phyloP scores from a whole-genome alignment of 2,888 invertebrate genomes.

The Chydorus sphaericus region DNA sequence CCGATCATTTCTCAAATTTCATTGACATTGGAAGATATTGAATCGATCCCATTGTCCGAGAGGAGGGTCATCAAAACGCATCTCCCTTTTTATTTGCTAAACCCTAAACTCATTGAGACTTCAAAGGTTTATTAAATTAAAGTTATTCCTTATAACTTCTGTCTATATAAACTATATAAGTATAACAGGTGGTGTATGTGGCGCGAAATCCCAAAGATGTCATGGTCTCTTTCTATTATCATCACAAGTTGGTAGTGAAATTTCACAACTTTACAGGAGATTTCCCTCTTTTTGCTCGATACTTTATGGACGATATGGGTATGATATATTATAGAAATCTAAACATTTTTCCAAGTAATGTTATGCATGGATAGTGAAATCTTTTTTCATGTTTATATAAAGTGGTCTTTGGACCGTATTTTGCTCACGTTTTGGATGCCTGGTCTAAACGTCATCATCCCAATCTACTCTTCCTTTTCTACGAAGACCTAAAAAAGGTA shows the following conservation, averaged over 20 bases:
- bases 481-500: constrained; percentile 63
- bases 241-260: constrained; percentile 7
- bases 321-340: neutral
- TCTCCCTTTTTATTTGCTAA: constrained; percentile 24
- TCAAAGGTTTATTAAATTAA: constrained; percentile 49
- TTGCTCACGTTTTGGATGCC: constrained; percentile 62
- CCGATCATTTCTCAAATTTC: neutral
- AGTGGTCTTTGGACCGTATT: constrained; percentile 60
- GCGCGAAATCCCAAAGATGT: constrained; percentile 16
- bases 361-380: neutral
- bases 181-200: constrained; percentile 7
- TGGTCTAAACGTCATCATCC: constrained; percentile 47
- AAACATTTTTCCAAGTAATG: no score
- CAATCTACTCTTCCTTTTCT: constrained; percentile 60
- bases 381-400: no score
- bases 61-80: constrained; percentile 25
- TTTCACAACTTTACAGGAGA: neutral
- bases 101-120: constrained; percentile 16
- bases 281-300: neutral
- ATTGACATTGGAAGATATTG: neutral
- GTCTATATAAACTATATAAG: no score
- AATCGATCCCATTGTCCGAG: constrained; percentile 15
- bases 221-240: constrained; percentile 15
- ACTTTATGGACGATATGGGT: constrained; percentile 5
- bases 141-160: no score